These are phyloP conservation scores for Callopanchax toddi DNA, from an alignment of 2,113 vertebrate genomes.

Conservation along the genomic window DNA sequence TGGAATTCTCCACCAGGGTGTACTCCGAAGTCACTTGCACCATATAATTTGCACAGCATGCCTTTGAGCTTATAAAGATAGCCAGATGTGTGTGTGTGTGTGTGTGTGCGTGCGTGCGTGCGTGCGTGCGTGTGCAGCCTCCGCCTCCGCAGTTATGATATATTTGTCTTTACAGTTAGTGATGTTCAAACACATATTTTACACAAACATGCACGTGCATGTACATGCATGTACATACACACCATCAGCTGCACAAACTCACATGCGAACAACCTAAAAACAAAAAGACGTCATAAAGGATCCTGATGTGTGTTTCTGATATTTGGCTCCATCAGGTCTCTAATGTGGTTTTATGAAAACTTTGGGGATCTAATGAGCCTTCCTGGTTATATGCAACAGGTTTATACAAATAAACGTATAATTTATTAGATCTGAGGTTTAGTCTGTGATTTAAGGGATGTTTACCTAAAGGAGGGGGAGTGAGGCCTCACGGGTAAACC, in stretches of 20 bases:
- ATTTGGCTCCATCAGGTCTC: neutral
- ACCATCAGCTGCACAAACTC: neutral
- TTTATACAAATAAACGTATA: neutral
- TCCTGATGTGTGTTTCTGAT: slow-evolving; percentile 3
- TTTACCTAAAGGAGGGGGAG: fast-evolving
- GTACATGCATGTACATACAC: too few relatives aligned
- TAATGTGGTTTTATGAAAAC: too few relatives aligned
- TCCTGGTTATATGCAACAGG: neutral
- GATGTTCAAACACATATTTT: slow-evolving; percentile 69
- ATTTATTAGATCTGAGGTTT: neutral
- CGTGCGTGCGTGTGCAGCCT: slow-evolving; percentile 42
- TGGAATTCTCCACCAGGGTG: slow-evolving; percentile 57
- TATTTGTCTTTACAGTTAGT: slow-evolving; percentile 60
- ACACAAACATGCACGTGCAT: slow-evolving; percentile 42
- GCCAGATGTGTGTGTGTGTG: slow-evolving; percentile 72
- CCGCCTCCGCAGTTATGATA: slow-evolving; percentile 70
- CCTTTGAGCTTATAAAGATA: slow-evolving; percentile 74
- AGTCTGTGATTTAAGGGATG: neutral
- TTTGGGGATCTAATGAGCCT: too few relatives aligned
- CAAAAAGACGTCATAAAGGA: neutral
- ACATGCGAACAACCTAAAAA: neutral
- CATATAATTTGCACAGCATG: slow-evolving; percentile 79
- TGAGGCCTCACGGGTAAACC: neutral
- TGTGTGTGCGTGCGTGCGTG: slow-evolving; percentile 51
- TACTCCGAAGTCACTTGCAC: slow-evolving; percentile 65